Evolutionary conservation across 2,888 invertebrate genomes (phyloP).

Genomic region (Lutraria lutraria): DNA sequence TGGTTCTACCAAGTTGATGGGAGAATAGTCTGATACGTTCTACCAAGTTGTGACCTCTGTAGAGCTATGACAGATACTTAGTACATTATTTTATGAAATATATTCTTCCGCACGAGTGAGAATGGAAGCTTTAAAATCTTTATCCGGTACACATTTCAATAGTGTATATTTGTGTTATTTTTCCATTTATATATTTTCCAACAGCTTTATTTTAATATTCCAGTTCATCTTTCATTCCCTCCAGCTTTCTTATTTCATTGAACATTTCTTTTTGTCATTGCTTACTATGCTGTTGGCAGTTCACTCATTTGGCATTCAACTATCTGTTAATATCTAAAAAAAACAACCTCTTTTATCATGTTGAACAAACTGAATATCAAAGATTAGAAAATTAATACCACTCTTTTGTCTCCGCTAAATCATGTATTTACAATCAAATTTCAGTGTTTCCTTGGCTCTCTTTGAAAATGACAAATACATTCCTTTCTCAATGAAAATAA

Average conservation of each 20-base stretch:
- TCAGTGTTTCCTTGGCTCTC: neutral
- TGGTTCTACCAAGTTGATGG: too few species aligned
- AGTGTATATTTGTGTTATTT: too few species aligned
- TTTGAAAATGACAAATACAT: slow-evolving; percentile 14
- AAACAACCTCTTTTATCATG: neutral
- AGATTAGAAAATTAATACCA: neutral
- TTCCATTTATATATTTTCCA: too few species aligned
- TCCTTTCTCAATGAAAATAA: neutral
- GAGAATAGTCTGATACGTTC: too few species aligned
- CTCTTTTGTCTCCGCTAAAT: neutral
- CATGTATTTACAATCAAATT: neutral
- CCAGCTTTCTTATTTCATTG: neutral
- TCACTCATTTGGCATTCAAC: neutral
- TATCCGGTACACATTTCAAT: too few species aligned
- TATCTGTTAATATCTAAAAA: neutral
- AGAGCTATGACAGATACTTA: too few species aligned
- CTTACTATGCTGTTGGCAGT: neutral
- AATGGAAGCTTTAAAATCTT: too few species aligned
- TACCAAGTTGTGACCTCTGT: too few species aligned
- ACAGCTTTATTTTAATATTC: too few species aligned
- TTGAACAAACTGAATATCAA: neutral
- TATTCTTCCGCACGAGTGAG: too few species aligned
- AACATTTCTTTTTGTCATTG: neutral
- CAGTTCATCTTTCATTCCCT: too few species aligned
- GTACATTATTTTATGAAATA: too few species aligned